Evolutionary conservation across 2,113 vertebrate genomes (phyloP).

Genomic region (Gallinago media): DNA sequence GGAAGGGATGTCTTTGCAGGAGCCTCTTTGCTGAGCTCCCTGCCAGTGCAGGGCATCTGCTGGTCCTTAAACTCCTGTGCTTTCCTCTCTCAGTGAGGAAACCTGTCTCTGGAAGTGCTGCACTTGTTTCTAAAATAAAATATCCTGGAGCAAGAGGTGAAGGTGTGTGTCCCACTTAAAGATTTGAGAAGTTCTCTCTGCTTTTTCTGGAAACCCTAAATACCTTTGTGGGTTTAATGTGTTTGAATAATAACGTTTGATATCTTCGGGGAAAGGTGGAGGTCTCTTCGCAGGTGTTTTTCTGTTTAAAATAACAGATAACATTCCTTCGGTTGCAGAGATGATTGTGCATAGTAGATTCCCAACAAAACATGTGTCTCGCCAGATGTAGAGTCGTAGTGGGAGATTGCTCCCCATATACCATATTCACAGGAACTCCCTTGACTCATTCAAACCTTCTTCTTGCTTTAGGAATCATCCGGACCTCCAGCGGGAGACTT

Average conservation of each 20-base stretch:
- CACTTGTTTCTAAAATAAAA: not conserved
- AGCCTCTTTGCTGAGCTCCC: not conserved
- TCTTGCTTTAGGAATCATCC: slow-evolving; percentile 65
- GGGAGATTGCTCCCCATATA: not conserved
- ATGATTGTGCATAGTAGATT: not conserved
- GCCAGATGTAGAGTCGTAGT: accelerated
- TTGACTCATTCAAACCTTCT: not conserved
- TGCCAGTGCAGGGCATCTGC: not conserved
- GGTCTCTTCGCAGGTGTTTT: not conserved
- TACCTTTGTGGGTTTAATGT: not conserved
- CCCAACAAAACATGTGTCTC: not conserved
- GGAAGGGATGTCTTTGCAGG: not conserved
- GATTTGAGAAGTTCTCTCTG: not conserved
- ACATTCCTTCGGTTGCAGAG: not conserved
- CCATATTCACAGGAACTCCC: not conserved
- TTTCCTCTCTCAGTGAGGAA: not conserved
- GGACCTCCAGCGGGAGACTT: slow-evolving; percentile 75
- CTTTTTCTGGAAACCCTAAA: not conserved
- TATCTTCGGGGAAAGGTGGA: not conserved
- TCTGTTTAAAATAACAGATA: not conserved
- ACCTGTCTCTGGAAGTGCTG: not conserved
- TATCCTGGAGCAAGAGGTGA: not conserved
- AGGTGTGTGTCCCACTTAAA: accelerated
- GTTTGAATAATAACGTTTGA: not conserved
- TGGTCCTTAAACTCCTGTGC: not conserved